These are phyloP conservation scores for Frankliniella intonsa DNA, from an alignment of 2,888 invertebrate genomes.

Conservation along the genomic window DNA sequence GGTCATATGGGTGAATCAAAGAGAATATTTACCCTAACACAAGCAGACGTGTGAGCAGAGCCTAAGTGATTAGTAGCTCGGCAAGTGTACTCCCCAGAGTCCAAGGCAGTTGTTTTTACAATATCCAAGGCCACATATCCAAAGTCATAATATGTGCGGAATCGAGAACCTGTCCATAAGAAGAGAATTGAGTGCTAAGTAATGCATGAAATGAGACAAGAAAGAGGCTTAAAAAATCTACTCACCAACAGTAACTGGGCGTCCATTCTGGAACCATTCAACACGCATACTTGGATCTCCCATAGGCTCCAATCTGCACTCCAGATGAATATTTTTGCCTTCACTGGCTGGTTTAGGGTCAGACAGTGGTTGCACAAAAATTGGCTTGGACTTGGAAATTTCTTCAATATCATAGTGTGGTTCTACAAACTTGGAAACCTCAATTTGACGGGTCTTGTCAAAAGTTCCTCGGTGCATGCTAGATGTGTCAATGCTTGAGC, in stretches of 20 bases:
- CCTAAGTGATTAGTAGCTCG: conserved; percentile 91
- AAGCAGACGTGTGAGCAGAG: conserved; percentile 84
- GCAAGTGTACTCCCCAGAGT: conserved; percentile 92
- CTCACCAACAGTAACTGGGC: conserved; percentile 73
- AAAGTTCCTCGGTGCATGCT: conserved; percentile 83
- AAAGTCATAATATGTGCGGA: conserved; percentile 93
- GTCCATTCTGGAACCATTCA: conserved; percentile 94
- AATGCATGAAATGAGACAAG: not conserved
- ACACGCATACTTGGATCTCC: conserved; percentile 94
- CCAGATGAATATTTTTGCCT: conserved; percentile 85
- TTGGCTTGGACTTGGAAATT: conserved; percentile 90
- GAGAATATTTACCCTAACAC: conserved; percentile 59
- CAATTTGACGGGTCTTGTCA: conserved; percentile 82
- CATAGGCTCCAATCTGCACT: conserved; percentile 89
- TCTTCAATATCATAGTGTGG: conserved; percentile 87
- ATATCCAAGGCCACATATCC: conserved; percentile 96
- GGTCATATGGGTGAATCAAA: no score
- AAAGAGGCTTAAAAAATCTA: not conserved
- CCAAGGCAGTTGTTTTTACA: conserved; percentile 85
- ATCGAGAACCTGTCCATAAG: conserved; percentile 60
- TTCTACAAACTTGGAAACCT: conserved; percentile 78
- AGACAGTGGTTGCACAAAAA: conserved; percentile 82
- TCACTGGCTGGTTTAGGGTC: conserved; percentile 81
- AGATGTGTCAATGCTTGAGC: conserved; percentile 81
- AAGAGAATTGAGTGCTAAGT: conserved; percentile 19